Percentiles rank a stretch among this genome's conserved stretches.
Conservation (phyloP, 2,113 vertebrate species). For the Dendrocopos noguchii region DNA sequence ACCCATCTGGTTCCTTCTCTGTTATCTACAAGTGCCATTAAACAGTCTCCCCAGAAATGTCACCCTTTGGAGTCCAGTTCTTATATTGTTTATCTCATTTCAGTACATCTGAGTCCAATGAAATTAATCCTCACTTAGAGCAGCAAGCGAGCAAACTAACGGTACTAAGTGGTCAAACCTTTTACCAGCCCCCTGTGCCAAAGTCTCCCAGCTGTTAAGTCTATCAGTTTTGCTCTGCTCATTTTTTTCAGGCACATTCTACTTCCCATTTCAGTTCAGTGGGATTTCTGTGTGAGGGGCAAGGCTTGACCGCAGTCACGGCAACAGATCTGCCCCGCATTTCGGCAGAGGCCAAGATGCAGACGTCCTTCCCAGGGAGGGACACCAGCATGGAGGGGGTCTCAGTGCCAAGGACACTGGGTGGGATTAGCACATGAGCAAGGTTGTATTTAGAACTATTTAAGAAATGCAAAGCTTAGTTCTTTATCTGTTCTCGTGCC, state of each 20-base stretch:
- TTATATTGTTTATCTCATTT: not conserved
- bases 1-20: not conserved
- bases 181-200: not conserved
- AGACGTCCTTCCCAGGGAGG: not conserved
- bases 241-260: not conserved
- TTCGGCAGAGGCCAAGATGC: not conserved
- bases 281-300: not conserved
- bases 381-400: not conserved
- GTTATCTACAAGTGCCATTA: not conserved
- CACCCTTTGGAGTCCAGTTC: not conserved
- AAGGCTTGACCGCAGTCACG: accelerated
- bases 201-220: not conserved
- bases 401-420: not conserved
- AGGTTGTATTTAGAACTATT: not conserved
- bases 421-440: not conserved
- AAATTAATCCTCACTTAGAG: not conserved
- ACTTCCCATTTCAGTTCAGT: not conserved
- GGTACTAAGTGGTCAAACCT: not conserved
- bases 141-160: not conserved
- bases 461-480: not conserved
- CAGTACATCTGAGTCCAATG: not conserved
- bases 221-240: not conserved
- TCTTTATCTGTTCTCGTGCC: accelerated
- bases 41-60: not conserved
- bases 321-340: not conserved